These are phyloP conservation scores for Papilio gigon DNA, from an alignment of 2,888 invertebrate genomes.

Conservation along the genomic window DNA sequence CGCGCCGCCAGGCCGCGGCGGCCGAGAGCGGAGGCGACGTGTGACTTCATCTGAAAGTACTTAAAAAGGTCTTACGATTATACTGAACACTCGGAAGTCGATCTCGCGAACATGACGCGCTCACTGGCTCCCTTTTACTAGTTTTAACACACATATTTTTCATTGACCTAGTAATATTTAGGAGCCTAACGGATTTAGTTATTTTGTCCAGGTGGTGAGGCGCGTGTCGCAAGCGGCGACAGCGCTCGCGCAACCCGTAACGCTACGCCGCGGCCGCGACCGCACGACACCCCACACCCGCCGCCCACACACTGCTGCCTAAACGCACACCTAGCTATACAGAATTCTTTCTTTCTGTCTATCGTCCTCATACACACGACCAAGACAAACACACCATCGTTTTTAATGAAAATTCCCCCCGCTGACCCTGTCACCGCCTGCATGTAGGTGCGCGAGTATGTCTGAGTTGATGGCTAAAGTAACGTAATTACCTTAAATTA, in stretches of 20 bases:
- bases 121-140: background rate
- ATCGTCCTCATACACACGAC: too few species aligned
- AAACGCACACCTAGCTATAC: background rate
- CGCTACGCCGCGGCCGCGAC: constrained; percentile 40
- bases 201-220: background rate
- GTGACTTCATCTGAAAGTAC: constrained; percentile 8
- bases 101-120: background rate
- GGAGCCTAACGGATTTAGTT: background rate
- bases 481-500: too few species aligned
- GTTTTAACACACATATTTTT: background rate
- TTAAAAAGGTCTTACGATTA: background rate
- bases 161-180: background rate
- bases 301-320: background rate
- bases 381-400: too few species aligned
- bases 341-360: background rate
- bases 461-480: too few species aligned
- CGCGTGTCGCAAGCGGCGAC: constrained; percentile 37
- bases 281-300: constrained; percentile 32
- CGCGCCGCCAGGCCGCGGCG: background rate
- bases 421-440: too few species aligned
- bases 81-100: background rate
- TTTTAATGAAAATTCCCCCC: too few species aligned
- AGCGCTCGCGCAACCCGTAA: constrained; percentile 37
- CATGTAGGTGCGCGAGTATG: too few species aligned
- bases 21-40: background rate